Evolutionary conservation across 2,797 vertebrate species (phyloP).

Genomic region (Brachyalestes nurse): DNA sequence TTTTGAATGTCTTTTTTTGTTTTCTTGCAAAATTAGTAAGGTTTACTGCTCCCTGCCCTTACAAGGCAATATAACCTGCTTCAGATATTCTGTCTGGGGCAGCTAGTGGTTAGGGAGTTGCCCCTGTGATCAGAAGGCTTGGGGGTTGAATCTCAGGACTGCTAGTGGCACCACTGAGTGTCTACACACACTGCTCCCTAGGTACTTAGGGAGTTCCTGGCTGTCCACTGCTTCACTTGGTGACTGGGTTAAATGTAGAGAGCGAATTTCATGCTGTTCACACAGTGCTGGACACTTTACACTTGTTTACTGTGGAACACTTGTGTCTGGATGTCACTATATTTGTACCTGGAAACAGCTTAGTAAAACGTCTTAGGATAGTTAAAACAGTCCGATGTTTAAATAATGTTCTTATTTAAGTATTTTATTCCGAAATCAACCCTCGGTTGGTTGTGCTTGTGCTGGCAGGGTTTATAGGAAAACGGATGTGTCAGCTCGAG

Average conservation of each 20-base stretch:
- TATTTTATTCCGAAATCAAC: background rate
- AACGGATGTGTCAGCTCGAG: constrained; percentile 79
- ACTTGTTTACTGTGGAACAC: background rate
- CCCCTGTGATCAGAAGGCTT: too few species aligned
- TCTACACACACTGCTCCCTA: too few species aligned
- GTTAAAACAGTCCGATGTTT: background rate
- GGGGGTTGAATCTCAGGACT: too few species aligned
- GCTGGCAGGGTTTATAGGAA: constrained; percentile 68
- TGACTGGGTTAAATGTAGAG: too few species aligned
- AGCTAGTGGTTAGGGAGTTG: too few species aligned
- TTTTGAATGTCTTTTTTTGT: background rate
- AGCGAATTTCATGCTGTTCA: too few species aligned
- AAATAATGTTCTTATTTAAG: too few species aligned
- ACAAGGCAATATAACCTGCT: background rate
- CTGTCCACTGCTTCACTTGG: too few species aligned
- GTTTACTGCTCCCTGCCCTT: background rate
- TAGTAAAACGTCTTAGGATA: background rate
- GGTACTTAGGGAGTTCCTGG: too few species aligned
- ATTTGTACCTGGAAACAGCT: background rate
- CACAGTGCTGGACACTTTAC: too few species aligned
- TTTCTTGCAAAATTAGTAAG: background rate
- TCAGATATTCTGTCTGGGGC: background rate
- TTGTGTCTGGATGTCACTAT: background rate
- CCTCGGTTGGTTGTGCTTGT: background rate
- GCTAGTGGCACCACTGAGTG: too few species aligned